Base-by-base conservation (phyloP, 35 echinoderm and acorn worm species). In the Holothuria glaberrima region DNA sequence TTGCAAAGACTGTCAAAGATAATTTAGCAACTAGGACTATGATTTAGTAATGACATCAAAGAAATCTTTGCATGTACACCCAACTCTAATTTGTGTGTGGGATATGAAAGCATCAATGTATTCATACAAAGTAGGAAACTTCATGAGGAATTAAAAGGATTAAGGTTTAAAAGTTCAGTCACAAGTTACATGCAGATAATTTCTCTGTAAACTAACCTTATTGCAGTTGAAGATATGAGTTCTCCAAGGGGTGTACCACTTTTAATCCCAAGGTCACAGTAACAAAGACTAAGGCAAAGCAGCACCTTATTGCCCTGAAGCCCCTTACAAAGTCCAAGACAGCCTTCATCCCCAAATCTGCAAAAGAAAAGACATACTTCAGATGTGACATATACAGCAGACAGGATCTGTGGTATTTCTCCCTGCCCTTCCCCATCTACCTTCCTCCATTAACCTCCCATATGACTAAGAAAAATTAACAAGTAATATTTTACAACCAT, bases 301-400 rank as follows among this genome's bases (percentile, higher is more conserved):
- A 99, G 35, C 19, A 83, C 86, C 34, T 70, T 91, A 58, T 99
- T 99, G 13, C 86, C 90, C 45, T 88, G 65, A 3, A 99, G 76
- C 0, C 97, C 97, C 60, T 88, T 89, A 90, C 97, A 99, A 1
- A 99, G 68, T 44, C 97, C 97, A 26, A 68, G 61, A 28, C 92
- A 88, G n/a, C 97, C 97, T 52, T 92, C 89, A 81, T 99, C 93
- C 68, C 97, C 97, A 93, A 99, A 95, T 72, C 97, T 99, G 56
- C 21, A 30, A 91, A 48, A n/a, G 74, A 78, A 78, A 54, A 54
- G 0, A 5, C 3, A 14, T 0, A 17, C n/a, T n/a, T n/a, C n/a
- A n/a, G n/a, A n/a, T n/a, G 10, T 46, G 44, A 4, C 44, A 5
- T 4, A 46, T 46, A 5, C 44, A 46, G 44, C 44, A 46, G 10